Evolutionary conservation across 2,113 vertebrate genomes (phyloP).

Genomic region (Mesoclemmys tuberculata): DNA sequence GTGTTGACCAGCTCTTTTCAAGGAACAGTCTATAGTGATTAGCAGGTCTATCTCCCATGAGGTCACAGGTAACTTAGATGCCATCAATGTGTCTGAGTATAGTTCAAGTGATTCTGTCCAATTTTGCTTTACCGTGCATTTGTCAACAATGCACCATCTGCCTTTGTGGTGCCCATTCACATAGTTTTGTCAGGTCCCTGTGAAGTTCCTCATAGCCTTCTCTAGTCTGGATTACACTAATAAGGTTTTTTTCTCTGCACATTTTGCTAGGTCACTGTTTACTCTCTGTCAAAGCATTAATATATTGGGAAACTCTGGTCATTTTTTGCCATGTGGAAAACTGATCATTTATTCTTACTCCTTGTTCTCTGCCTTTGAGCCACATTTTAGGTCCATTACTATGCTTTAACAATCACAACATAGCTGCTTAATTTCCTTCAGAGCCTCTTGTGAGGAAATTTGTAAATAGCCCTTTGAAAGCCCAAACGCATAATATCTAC

Average conservation of each 20-base stretch:
- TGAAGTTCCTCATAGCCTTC: background rate
- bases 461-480: background rate
- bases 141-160: background rate
- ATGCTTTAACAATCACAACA: background rate
- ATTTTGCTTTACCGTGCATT: background rate
- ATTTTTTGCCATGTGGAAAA: background rate
- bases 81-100: background rate
- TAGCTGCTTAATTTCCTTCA: background rate
- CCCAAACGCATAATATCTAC: background rate
- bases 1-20: background rate
- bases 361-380: background rate
- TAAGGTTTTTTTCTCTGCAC: background rate
- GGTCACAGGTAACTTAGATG: background rate
- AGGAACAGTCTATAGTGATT: background rate
- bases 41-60: background rate
- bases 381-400: background rate
- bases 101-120: background rate
- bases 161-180: background rate
- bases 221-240: background rate
- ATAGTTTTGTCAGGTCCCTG: background rate
- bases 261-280: background rate
- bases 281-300: background rate
- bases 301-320: background rate
- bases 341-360: background rate
- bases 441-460: background rate